Evolutionary conservation across 2,888 invertebrate genomes (phyloP), one percentile per base, ranked within the genome.

Genomic region (Epinotia bilunana): DNA sequence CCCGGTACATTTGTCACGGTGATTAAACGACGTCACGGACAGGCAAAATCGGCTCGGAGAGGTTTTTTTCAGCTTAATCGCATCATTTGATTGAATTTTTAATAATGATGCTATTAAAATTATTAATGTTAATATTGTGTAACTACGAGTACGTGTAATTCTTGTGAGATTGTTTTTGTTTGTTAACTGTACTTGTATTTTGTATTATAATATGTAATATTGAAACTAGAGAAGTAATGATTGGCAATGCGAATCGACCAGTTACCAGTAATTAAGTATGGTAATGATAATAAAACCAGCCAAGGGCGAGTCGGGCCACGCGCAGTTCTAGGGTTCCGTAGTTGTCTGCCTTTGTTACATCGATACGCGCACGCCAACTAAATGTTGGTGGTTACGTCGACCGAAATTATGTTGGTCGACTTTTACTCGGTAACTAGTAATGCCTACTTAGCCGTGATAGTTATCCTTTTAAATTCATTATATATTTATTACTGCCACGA

Each of bases 1-100:
- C 75, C 79, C 53, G 83, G 82, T 83, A 86, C 86, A 89, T 88
- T 88, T 86, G 87, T 88, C 88, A 87, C 77, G 75, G 83, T 86
- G 88, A 89, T 87, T 88, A 86, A 88, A 88, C 83, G 88, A 85
- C 82, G 86, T 86, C 87, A 85, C 80, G 79, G 78, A 78, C 87
- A 86, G 82, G 83, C 77, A 61, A 57, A 65, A 81, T 79, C 74
- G 82, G 76, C 79, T 78, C 78, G 68, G 69, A 75, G 71, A 77
- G 77, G 76, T 78, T 81, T 83, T 83, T 68, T 74, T 64, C 53
- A 63, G 72, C 61, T 81, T 79, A 80, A 71, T 73, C 74, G 73
- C 64, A 74, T 77, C 75, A 77, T 53, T 73, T 79, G 77, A 60
- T 64, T 16, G 64, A 70, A 23, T 71, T 57, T 60, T 62, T 53